phyloP scores from a whole-genome alignment of 2,888 invertebrate genomes.

The Cerceris rybyensis region DNA sequence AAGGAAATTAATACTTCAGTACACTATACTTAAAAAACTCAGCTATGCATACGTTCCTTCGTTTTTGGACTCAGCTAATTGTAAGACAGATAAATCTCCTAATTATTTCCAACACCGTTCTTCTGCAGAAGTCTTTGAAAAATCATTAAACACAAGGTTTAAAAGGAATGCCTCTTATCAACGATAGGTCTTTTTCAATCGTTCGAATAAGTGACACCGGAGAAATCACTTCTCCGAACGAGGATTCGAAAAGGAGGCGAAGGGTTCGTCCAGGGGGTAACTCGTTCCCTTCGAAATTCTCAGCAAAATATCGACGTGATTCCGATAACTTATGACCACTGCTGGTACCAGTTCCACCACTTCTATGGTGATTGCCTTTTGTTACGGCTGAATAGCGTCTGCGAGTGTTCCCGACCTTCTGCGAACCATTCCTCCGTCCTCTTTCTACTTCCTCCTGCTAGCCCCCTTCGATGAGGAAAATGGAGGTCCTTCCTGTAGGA shows the following conservation, averaged over 20 bases:
- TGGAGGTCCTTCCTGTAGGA: constrained; percentile 48
- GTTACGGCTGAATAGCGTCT: constrained; percentile 74
- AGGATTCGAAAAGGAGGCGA: not conserved
- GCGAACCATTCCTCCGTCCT: constrained; percentile 23
- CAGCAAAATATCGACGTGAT: constrained; percentile 73
- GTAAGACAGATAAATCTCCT: too few species aligned
- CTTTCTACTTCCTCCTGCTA: not conserved
- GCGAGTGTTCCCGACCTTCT: constrained; percentile 28
- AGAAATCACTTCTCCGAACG: constrained; percentile 24
- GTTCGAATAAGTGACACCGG: constrained; percentile 15
- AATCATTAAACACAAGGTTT: too few species aligned
- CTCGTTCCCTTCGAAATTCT: constrained; percentile 44
- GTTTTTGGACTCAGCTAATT: too few species aligned
- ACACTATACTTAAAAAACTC: too few species aligned
- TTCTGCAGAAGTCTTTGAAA: too few species aligned
- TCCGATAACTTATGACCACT: constrained; percentile 73
- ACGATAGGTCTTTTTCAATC: constrained; percentile 7
- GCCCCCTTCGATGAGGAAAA: constrained; percentile 24
- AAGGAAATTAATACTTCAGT: too few species aligned
- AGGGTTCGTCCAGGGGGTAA: constrained; percentile 1
- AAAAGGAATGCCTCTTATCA: not conserved
- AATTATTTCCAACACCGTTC: too few species aligned
- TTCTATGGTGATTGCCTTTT: constrained; percentile 76
- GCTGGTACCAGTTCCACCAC: constrained; percentile 69
- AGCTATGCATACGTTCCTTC: too few species aligned